Evolutionary conservation across 2,888 invertebrate species (phyloP).

Genomic region (Chymomyza amoena): DNA sequence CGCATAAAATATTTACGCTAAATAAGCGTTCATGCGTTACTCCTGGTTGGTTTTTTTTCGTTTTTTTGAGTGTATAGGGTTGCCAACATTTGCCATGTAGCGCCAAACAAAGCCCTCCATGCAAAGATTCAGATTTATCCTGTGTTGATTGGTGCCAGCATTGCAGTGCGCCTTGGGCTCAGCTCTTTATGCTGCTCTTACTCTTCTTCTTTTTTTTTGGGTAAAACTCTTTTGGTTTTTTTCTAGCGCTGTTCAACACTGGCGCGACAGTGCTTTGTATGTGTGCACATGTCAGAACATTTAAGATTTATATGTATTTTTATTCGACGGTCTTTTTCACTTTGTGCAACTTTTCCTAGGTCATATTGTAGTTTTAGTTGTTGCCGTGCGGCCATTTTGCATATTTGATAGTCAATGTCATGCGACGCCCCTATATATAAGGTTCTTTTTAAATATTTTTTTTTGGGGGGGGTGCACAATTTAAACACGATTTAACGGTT

Average conservation of each 20-base stretch:
- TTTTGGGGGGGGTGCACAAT: not conserved
- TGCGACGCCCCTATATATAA: conserved; percentile 3
- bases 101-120: conserved; percentile 1
- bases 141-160: not conserved
- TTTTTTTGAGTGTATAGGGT: not conserved
- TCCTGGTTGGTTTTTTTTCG: no score
- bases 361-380: not conserved
- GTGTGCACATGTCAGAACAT: conserved; percentile 61
- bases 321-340: conserved; percentile 12
- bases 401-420: conserved; percentile 33
- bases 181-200: not conserved
- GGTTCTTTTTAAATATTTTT: not conserved
- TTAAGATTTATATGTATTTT: conserved; percentile 60
- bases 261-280: not conserved
- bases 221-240: conserved; percentile 29
- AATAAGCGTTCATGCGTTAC: not conserved
- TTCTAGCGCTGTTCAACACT: not conserved
- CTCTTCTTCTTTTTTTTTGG: not conserved
- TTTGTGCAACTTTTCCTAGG: conserved; percentile 8
- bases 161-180: not conserved
- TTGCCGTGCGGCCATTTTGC: conserved; percentile 33
- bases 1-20: not conserved
- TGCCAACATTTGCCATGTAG: no score
- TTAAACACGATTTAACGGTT: conserved; percentile 52
- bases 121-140: not conserved